Base-by-base conservation (phyloP, 2,888 invertebrate genomes). In the Cheilosia vulpina region DNA sequence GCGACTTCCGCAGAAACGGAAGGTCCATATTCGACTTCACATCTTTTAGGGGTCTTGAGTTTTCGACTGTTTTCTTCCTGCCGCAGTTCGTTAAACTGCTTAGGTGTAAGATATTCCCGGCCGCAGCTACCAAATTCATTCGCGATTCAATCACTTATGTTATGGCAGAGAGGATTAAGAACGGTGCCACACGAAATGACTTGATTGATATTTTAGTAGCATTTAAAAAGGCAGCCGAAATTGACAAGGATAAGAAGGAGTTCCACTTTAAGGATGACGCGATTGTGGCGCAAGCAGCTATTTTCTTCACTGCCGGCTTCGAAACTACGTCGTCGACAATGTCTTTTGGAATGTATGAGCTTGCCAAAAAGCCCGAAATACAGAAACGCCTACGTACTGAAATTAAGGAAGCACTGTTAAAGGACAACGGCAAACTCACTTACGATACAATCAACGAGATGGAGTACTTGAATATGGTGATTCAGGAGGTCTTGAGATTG, bases 121-220 rank as follows among this genome's bases (percentile, higher is more conserved):
- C 87, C 7, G 88, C 90, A 11, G 89, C 89, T 19, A 80, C 89
- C 0, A 82, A 88, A 9, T 94, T 93, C 76, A 66, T 94, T 6
- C 89, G 92, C 0, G 80, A 79, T 0, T 89, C 90, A 0, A 92
- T 94, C 2, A 90, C 89, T 77, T 89, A 92, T 2, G 92, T 93
- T 0, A 92, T 94, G 53, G 65, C 88, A 0, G 90, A 92, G 11
- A 90, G 94, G 3, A 91, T 92, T 66, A 88, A 90, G 15, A 90
- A 90, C 2, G 92, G 92, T 3, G 63, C 87, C 0, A 89, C 89
- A 6, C 90, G 93, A 9, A 92, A 93, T 65, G 94, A 94, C 88
- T 90, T 94, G 1, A 92, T 94, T 55, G 94, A 94, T 87, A 87
- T 93, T 4, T 88, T 94, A 13, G 89, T 94, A 43, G 90, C 91